Evolutionary conservation across 2,797 vertebrate genomes (phyloP).

Genomic region (Phaenicophaeus curvirostris): DNA sequence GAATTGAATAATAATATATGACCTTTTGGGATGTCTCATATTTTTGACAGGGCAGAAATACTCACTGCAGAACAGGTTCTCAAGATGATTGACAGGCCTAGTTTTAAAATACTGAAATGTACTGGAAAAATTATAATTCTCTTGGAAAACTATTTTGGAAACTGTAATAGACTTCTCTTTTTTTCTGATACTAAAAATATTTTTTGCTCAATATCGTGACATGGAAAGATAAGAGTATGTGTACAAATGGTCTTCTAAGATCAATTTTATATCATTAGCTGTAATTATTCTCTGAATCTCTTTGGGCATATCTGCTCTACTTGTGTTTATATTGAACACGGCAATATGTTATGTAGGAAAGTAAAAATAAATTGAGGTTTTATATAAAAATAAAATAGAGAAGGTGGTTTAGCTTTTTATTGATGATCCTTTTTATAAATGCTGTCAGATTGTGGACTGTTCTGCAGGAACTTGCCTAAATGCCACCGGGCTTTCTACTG

Average conservation of each 20-base stretch:
- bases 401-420: neutral
- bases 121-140: neutral
- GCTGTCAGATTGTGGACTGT: neutral
- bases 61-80: neutral
- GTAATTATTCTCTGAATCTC: neutral
- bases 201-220: neutral
- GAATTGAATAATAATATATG: slow-evolving; percentile 24
- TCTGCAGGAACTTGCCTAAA: neutral
- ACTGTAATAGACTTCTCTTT: neutral
- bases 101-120: slow-evolving; percentile 15
- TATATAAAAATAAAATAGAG: neutral
- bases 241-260: neutral
- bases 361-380: neutral
- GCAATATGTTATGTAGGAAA: neutral
- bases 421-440: neutral
- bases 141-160: neutral
- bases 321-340: neutral
- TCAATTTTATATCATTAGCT: neutral
- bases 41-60: slow-evolving; percentile 34
- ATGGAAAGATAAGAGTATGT: neutral
- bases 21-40: slow-evolving; percentile 22
- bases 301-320: neutral
- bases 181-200: neutral
- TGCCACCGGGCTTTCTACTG: neutral
- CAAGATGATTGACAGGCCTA: slow-evolving; percentile 12